Evolutionary conservation across 1,140 invertebrate species (phyloP).

Genomic region (Cyclina sinensis): DNA sequence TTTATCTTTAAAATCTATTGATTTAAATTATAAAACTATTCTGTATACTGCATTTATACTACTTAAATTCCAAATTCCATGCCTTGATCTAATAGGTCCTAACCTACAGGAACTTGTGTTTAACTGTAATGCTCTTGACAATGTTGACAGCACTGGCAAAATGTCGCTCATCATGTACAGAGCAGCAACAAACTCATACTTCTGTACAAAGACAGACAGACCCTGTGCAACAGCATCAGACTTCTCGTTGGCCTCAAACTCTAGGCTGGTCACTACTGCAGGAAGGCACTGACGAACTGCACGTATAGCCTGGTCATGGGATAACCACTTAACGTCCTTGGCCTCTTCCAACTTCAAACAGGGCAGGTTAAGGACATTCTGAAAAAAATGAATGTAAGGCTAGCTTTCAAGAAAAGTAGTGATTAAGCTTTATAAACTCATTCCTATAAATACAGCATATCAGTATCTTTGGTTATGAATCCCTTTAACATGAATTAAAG

Average conservation of each 20-base stretch:
- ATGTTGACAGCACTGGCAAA: not conserved
- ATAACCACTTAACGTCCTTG: slow-evolving; percentile 42
- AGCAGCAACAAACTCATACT: not conserved
- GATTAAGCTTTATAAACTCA: too few relatives aligned
- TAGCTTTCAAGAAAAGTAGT: too few relatives aligned
- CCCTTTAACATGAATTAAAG: too few relatives aligned
- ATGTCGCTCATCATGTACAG: slow-evolving; percentile 9
- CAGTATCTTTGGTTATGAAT: too few relatives aligned
- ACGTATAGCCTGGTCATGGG: slow-evolving; percentile 1
- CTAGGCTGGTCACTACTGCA: not conserved
- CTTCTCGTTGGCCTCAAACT: slow-evolving; percentile 16
- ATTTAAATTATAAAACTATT: too few relatives aligned
- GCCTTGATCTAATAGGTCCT: too few relatives aligned
- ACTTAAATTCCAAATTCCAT: too few relatives aligned
- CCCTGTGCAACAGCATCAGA: slow-evolving; percentile 22
- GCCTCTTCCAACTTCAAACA: slow-evolving; percentile 9
- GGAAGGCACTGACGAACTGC: not conserved
- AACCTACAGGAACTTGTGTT: too few relatives aligned
- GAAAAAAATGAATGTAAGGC: too few relatives aligned
- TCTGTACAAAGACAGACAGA: slow-evolving; percentile 10
- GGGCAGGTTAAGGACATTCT: not conserved
- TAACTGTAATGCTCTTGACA: slow-evolving; percentile 21
- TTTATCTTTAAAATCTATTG: too few relatives aligned
- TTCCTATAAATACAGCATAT: too few relatives aligned
- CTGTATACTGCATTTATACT: too few relatives aligned